Evolutionary conservation across 2,888 invertebrate species (phyloP), one percentile per base, ranked within the genome.

Genomic region (Hypomecis atomaria): DNA sequence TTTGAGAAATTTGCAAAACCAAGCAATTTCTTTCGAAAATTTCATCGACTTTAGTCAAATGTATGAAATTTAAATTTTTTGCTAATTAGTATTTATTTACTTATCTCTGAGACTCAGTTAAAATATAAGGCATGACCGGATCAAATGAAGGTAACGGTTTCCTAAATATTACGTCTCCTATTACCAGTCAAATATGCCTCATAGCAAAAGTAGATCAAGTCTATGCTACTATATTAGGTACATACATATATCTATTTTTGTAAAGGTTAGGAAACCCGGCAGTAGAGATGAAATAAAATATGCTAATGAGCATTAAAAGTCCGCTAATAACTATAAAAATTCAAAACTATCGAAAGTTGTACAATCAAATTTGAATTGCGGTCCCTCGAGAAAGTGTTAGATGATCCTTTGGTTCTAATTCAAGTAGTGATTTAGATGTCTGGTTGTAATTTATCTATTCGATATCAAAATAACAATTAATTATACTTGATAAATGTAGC

Each of bases 301-400:
- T 65, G 48, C 38, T 53, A 68, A 68, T 55, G 23, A 47, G 23
- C n/a, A 13, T 58, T 44, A 13, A 61, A 62, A 58, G 44, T 34
- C 38, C 10, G 58, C 50, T 57, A 57, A 63, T 40, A 63, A 45
- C 42, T 40, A 49, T 58, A 56, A 48, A 62, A 57, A 61, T 65
- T 63, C 53, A 62, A 61, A 61, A 56, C 63, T 67, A 71, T 67
- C 67, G 71, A 71, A 71, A 71, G 69, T 71, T 69, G 71, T 62
- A 67, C 49, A 66, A 67, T 71, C 62, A 64, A 64, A 69, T 67
- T 66, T 59, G 45, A 67, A 71, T 66, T 56, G 65, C 58, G 56
- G 59, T 55, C 54, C 43, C 58, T 57, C 59, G 62, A 55, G 69
- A 71, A 67, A 69, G 69, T 62, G 66, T 50, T 64, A 43, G 62